Evolutionary conservation across 2,113 vertebrate genomes (phyloP).

Genomic region (Hypanus sabinus): DNA sequence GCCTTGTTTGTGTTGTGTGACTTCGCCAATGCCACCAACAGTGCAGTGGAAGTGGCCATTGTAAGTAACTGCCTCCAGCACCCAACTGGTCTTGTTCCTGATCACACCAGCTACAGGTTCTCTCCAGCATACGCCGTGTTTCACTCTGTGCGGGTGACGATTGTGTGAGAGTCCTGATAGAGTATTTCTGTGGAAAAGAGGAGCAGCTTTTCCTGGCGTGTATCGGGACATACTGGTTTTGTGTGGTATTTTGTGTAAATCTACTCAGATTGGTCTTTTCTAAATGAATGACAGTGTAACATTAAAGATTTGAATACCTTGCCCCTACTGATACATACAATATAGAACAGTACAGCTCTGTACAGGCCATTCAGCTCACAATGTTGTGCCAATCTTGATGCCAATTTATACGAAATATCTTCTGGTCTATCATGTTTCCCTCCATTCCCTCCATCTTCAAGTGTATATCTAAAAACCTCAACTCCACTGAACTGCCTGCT

Average conservation of each 20-base stretch:
- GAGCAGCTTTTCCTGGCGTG: neutral
- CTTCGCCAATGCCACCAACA: slow-evolving; percentile 62
- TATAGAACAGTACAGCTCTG: no score
- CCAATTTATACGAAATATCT: no score
- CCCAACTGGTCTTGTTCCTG: neutral
- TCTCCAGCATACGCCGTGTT: neutral
- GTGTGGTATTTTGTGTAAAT: neutral
- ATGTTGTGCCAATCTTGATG: no score
- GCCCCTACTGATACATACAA: no score
- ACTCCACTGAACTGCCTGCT: no score
- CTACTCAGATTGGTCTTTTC: neutral
- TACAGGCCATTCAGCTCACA: no score
- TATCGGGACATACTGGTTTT: neutral
- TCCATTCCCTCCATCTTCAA: no score
- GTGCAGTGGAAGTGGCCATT: slow-evolving; percentile 82
- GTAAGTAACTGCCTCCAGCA: slow-evolving; percentile 55
- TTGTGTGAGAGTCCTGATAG: neutral
- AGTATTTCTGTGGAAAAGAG: neutral
- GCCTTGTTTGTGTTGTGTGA: slow-evolving; percentile 79
- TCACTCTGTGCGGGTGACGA: no score
- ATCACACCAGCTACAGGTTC: no score
- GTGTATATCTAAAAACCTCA: no score
- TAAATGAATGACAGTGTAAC: neutral
- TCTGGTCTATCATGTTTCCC: no score
- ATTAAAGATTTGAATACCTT: neutral